Base-by-base conservation (phyloP, 1,140 invertebrate species). In the Panagrolaimus sp. region DNA sequence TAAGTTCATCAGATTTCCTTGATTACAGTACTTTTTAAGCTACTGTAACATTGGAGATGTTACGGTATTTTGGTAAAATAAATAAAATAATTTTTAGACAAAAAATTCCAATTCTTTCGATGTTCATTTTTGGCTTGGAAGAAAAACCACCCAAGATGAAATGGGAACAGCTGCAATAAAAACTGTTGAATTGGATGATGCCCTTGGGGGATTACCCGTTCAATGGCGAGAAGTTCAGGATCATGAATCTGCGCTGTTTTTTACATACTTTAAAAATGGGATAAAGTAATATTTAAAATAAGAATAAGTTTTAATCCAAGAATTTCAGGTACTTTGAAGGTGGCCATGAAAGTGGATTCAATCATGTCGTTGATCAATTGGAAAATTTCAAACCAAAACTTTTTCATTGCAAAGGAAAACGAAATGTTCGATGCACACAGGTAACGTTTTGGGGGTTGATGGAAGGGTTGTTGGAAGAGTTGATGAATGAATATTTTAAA, bases 121-220 rank as follows among this genome's bases (percentile, higher is more conserved):
- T 83, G 90, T 96, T 70, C 93, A 96, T 84, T 93, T 94, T 79
- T 96, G 93, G 93, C 87, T 94, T 32, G 92, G 93, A 21, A 86
- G 55, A 14, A 65, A 74, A 32, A 55, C 48, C 21, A 48, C 62
- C 15, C 73, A 89, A 84, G 92, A 94, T 86, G 92, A 94, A 84
- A 87, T 89, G 14, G 91, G 91, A 15, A 88, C 91, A 21, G 91
- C 91, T 1, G 92, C 92, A 15, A 92, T 92, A 71, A 87, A 91
- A 74, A 89, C 91, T 4, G 91, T 94, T 0, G 90, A 91, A 70
- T 83, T 94, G 63, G 92, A 94, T 81, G 91, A 94, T 74, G 87
- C 88, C 58, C 87, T 93, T 7, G 89, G 90, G 8, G 93, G 92
- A 1, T 87, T 86, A n/a, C 90, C 93, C 0, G 87, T 94, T 0